These are phyloP conservation scores for Halictus rubicundus DNA, from an alignment of 1,140 invertebrate genomes.

Conservation along the genomic window DNA sequence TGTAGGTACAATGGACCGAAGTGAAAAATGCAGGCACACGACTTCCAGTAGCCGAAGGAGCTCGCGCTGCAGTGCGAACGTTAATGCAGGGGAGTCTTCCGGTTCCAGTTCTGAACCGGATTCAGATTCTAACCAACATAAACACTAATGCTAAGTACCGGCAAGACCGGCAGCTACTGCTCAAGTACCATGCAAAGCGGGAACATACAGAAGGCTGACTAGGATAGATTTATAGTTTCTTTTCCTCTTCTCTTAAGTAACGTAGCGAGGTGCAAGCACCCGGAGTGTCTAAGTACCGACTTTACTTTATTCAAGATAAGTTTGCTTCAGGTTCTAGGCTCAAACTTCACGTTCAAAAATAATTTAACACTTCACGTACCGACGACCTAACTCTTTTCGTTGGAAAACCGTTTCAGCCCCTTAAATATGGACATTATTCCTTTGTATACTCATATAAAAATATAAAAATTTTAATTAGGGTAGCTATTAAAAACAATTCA, in stretches of 20 bases:
- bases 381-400: too few species aligned
- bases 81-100: constrained; percentile 78
- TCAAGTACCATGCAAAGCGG: constrained; percentile 79
- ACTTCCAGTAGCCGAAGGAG: constrained; percentile 75
- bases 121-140: constrained; percentile 75
- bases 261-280: constrained; percentile 18
- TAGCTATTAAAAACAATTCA: too few species aligned
- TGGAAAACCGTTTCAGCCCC: too few species aligned
- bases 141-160: constrained; percentile 72
- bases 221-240: constrained; percentile 73
- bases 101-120: constrained; percentile 78
- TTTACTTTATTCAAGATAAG: constrained; percentile 14
- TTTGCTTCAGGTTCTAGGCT: background rate
- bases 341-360: constrained; percentile 42
- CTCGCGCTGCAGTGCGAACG: constrained; percentile 77
- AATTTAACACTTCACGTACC: background rate
- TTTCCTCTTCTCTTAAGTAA: constrained; percentile 59
- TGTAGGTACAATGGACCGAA: constrained; percentile 79
- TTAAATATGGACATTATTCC: too few species aligned
- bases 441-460: too few species aligned
- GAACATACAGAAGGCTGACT: constrained; percentile 80
- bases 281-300: background rate
- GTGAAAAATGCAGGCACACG: constrained; percentile 77
- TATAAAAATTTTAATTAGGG: too few species aligned
- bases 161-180: constrained; percentile 78